Percentiles rank a stretch among this genome's conserved stretches.
phyloP scores from a whole-genome alignment of 2,888 invertebrate species.

The Drosophila rellima region DNA sequence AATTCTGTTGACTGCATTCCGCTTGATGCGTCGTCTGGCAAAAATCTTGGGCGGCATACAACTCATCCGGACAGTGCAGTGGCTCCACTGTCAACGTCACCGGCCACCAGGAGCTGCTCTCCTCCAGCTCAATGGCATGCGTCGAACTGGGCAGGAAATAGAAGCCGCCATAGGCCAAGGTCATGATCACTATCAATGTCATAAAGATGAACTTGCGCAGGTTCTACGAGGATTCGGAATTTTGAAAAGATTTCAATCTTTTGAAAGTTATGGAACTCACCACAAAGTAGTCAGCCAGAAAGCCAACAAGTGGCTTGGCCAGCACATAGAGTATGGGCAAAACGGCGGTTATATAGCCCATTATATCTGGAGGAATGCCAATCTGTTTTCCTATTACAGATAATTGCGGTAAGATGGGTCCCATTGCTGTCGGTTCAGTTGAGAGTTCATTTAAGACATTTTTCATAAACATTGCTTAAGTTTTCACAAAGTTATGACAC shows the following conservation, averaged over 20 bases:
- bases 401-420: constrained; percentile 92
- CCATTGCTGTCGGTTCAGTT: constrained; percentile 88
- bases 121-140: constrained; percentile 64
- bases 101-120: constrained; percentile 54
- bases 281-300: constrained; percentile 91
- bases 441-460: background rate
- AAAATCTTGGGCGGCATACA: constrained; percentile 26
- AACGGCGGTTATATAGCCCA: constrained; percentile 92
- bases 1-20: constrained; percentile 42
- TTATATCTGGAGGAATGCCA: constrained; percentile 91
- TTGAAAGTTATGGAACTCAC: constrained; percentile 72
- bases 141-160: constrained; percentile 88
- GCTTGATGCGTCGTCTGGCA: constrained; percentile 63
- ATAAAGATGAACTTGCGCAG: constrained; percentile 91
- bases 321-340: constrained; percentile 91
- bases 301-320: constrained; percentile 92
- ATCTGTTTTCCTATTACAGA: constrained; percentile 92
- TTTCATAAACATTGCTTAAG: no score
- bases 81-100: constrained; percentile 49
- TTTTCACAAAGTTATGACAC: no score
- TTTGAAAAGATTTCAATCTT: no score
- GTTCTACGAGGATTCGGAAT: constrained; percentile 60
- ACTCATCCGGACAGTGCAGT: constrained; percentile 49
- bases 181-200: constrained; percentile 88
- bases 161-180: constrained; percentile 89